Evolutionary conservation across 2,797 vertebrate species (phyloP), one percentile per base, ranked within the genome.

Genomic region (Chloroceryle amazona): DNA sequence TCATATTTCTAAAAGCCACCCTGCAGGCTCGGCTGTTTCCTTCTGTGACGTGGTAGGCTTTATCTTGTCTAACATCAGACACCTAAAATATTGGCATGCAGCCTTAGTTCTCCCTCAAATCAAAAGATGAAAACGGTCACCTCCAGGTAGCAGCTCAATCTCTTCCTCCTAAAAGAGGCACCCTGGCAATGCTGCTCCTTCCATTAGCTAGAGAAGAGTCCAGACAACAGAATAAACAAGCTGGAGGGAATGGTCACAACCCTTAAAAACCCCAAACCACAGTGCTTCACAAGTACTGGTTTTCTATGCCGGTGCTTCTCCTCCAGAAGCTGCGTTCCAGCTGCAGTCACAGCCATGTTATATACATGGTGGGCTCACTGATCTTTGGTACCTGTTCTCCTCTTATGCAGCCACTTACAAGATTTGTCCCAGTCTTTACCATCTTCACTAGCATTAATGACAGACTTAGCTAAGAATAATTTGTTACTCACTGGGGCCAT

Each of bases 1-100:
- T 37, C 37, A 70, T 23, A 65, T 84, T 86, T 86, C 66, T 83
- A 52, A 86, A 91, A 86, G 42, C 17, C 26, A 60, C 39, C 7
- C 60, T 70, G 62, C 13, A 42, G 51, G 42, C 57, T 57, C 25
- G 13, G 31, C 37, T 18, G 3, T 28, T 80, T 62, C 42, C 11
- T 72, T 61, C 31, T 51, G 33, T 54, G 58, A 61, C 6, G 7
- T 12, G 14, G 6, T 5, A 89, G 33, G 23, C 17, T 88, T 86
- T 68, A 63, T 46, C 41, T 82, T 3, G 1, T 41, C 65, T 73
- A 41, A 60, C 37, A 52, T 8, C 42, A 71, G 52, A 14, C 62
- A 60, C 39, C 60, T 62, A 74, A 86, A 90, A 75, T 21, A 47
- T 1, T 9, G 61, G 14, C 28, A 17, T 6, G 15, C 26, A 13